phyloP scores from a whole-genome alignment of 2,888 invertebrate genomes.

The Drosophila suboccidentalis region DNA sequence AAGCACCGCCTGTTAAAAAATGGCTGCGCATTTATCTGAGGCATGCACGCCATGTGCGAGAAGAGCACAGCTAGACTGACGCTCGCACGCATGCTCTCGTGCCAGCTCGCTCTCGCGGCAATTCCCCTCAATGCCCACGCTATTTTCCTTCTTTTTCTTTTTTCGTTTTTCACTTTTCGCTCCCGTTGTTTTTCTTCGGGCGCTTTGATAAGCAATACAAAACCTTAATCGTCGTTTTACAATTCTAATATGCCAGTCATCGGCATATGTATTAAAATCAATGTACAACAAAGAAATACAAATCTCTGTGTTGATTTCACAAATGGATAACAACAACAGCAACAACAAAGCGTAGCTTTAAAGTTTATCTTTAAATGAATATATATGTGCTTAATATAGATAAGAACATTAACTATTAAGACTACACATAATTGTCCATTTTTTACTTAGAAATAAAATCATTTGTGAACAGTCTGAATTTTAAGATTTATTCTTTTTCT shows the following conservation, averaged over 20 bases:
- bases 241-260: constrained; percentile 56
- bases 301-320: constrained; percentile 31
- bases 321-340: constrained; percentile 16
- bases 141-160: constrained; percentile 18
- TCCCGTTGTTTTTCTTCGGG: constrained; percentile 32
- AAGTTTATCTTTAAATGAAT: constrained; percentile 1
- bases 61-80: constrained; percentile 45
- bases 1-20: constrained; percentile 77
- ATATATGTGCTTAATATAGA: background rate
- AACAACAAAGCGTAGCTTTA: constrained; percentile 6
- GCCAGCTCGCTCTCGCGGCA: constrained; percentile 26
- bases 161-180: constrained; percentile 5
- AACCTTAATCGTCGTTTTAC: constrained; percentile 76
- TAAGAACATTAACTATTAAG: constrained; percentile 1
- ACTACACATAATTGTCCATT: background rate
- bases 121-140: constrained; percentile 61
- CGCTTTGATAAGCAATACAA: constrained; percentile 60
- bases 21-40: constrained; percentile 78
- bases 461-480: background rate
- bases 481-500: background rate
- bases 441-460: background rate
- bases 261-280: constrained; percentile 55
- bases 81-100: constrained; percentile 6
- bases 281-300: constrained; percentile 51
- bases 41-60: constrained; percentile 29